Conservation (phyloP, 30 jellyfish, hydroid and myxozoan species). For the Clytia hemisphaerica region DNA sequence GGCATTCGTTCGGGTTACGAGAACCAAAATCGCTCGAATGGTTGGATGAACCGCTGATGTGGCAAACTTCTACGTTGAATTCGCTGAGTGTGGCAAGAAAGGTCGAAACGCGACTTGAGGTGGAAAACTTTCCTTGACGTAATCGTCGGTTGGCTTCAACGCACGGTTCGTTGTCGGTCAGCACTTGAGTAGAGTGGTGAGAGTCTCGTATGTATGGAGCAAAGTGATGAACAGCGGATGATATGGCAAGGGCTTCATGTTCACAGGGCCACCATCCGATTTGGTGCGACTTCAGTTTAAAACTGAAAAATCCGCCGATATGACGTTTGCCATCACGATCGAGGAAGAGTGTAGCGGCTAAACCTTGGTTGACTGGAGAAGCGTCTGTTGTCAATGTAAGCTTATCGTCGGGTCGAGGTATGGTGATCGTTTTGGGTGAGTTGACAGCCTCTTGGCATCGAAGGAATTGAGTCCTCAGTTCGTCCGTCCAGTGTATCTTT, state of each 20-base stretch:
- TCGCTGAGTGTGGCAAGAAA: background rate
- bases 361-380: background rate
- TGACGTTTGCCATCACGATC: background rate
- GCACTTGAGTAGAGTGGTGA: background rate
- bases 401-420: slow-evolving; percentile 9
- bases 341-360: slow-evolving; percentile 5
- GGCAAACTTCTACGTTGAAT: too few relatives aligned
- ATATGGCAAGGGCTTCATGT: background rate
- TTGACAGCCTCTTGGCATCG: slow-evolving; percentile 21
- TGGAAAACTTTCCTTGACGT: background rate
- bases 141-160: background rate
- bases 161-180: background rate
- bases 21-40: too few relatives aligned
- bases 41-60: too few relatives aligned
- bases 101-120: background rate
- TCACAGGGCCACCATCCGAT: background rate
- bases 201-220: too few relatives aligned
- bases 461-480: background rate
- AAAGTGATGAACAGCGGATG: background rate
- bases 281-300: slow-evolving; percentile 10
- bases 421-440: background rate
- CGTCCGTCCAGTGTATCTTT: slow-evolving; percentile 9
- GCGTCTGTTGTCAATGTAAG: background rate
- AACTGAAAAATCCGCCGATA: slow-evolving; percentile 12
- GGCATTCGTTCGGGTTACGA: background rate